Evolutionary conservation across 2,888 invertebrate genomes (phyloP), one percentile per base, ranked within the genome.

Genomic region (Sinotaia quadrata): DNA sequence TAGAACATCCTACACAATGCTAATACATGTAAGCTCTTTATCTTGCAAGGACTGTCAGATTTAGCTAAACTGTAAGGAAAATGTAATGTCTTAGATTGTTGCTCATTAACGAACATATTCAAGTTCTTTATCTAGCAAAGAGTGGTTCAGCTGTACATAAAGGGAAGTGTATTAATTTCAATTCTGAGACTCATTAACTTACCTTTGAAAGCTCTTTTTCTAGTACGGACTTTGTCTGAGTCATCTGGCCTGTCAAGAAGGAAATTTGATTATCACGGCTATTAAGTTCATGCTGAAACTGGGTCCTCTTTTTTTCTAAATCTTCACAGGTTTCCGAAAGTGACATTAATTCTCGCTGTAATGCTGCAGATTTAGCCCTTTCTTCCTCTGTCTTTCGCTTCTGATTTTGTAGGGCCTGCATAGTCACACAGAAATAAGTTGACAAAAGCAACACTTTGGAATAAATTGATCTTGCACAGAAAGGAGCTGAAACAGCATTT

Each of bases 301-400:
- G 84, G 62, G 81, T 77, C 49, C 77, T 51, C 62, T 80, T 80
- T 61, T 81, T 78, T 41, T 84, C 82, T 31, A 84, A 57, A 7
- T 81, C 79, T 54, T 84, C 75, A 69, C 83, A 84, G 5, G 77
- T 59, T 57, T 84, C 82, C 4, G 79, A 76, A 41, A 85, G 59
- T n/a, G 72, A 72, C 72, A 84, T 78, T 37, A 78, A 77, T 56
- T 85, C 85, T 24, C 84, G 71, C 62, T 84, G 78, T 27, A 84
- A 70, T 0, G 74, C 62, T 2, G 76, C 61, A 12, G 78, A 71
- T 59, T 82, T 75, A 27, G 76, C 71, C 66, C 81, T 81, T 65
- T 84, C 84, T 60, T 82, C 81, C 21, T 83, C 81, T 7, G 75
- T 75, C 57, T 81, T 81, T 7, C 80, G 75, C 68, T 85, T 85